Conservation (phyloP, 2,888 invertebrate genomes). For the Cistogaster globosa region DNA sequence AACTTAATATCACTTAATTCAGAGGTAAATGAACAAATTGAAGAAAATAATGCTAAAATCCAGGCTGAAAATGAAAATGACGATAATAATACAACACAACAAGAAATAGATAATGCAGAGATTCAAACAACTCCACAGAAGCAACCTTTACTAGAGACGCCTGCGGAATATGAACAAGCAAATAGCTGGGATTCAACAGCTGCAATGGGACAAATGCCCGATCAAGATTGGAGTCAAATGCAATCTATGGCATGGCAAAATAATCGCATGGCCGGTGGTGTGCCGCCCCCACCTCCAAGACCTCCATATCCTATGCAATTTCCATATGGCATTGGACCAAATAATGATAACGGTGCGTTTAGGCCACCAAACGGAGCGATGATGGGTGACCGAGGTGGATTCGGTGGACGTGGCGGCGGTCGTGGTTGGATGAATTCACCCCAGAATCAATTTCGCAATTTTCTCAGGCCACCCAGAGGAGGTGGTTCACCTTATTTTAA, state of each 20-base stretch:
- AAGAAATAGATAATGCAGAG: conserved; percentile 24
- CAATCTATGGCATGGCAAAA: conserved; percentile 76
- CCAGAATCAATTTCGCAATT: conserved; percentile 76
- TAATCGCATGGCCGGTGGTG: conserved; percentile 66
- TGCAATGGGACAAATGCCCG: conserved; percentile 62
- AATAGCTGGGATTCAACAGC: conserved; percentile 76
- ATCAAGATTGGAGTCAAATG: conserved; percentile 77
- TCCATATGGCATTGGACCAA: conserved; percentile 48
- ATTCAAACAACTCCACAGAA: conserved; percentile 57
- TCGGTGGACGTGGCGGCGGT: conserved; percentile 73
- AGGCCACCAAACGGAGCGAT: conserved; percentile 50
- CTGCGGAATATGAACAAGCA: conserved; percentile 76
- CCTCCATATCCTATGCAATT: conserved; percentile 74
- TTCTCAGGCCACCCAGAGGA: conserved; percentile 75
- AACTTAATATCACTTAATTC: conserved; percentile 17
- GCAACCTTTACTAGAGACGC: conserved; percentile 79
- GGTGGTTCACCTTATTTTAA: conserved; percentile 74
- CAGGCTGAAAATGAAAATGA: conserved; percentile 42
- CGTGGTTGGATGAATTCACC: conserved; percentile 75
- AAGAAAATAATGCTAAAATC: conserved; percentile 70
- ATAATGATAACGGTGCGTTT: conserved; percentile 57
- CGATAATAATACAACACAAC: conserved; percentile 54
- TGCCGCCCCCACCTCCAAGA: conserved; percentile 74
- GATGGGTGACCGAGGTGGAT: conserved; percentile 63
- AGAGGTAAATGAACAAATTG: conserved; percentile 70